Evolutionary conservation across 2,888 invertebrate species (phyloP).

Genomic region (Eustalomyia histrio): DNA sequence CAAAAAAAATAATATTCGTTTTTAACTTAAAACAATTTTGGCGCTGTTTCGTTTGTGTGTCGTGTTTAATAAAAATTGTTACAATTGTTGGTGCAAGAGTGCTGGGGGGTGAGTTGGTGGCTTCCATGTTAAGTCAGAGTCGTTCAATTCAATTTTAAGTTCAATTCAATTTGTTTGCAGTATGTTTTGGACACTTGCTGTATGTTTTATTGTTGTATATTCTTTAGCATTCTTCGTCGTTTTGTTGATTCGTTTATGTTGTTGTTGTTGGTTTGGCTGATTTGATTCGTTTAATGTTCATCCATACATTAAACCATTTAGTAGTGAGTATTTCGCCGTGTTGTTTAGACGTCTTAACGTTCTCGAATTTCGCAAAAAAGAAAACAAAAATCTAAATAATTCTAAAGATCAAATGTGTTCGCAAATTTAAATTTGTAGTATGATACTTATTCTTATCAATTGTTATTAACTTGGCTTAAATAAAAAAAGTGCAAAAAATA

Average conservation of each 20-base stretch:
- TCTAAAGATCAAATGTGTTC: constrained; percentile 23
- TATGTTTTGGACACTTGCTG: too few species aligned
- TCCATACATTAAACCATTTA: constrained; percentile 65
- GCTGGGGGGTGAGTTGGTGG: background rate
- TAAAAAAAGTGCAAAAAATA: background rate
- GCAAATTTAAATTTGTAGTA: constrained; percentile 44
- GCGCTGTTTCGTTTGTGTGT: constrained; percentile 55
- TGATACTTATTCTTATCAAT: constrained; percentile 12
- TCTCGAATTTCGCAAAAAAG: constrained; percentile 52
- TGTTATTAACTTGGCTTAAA: constrained; percentile 32
- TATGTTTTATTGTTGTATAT: background rate
- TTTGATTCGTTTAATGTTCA: constrained; percentile 63
- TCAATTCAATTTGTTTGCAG: constrained; percentile 62
- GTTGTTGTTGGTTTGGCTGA: constrained; percentile 48
- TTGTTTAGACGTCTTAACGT: constrained; percentile 72
- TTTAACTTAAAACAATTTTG: constrained; percentile 46
- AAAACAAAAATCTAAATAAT: background rate
- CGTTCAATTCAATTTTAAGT: constrained; percentile 53
- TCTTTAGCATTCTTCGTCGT: constrained; percentile 29
- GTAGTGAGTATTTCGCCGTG: constrained; percentile 76
- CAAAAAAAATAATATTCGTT: background rate
- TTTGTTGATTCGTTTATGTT: constrained; percentile 34
- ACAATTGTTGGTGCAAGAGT: constrained; percentile 4
- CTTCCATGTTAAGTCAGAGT: constrained; percentile 10
- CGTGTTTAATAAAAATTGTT: constrained; percentile 37